A percentile compares a stretch with the other conserved stretches of the same genome.
Evolutionary conservation across 2,888 invertebrate species (phyloP).

Genomic region (Andrena praecox): DNA sequence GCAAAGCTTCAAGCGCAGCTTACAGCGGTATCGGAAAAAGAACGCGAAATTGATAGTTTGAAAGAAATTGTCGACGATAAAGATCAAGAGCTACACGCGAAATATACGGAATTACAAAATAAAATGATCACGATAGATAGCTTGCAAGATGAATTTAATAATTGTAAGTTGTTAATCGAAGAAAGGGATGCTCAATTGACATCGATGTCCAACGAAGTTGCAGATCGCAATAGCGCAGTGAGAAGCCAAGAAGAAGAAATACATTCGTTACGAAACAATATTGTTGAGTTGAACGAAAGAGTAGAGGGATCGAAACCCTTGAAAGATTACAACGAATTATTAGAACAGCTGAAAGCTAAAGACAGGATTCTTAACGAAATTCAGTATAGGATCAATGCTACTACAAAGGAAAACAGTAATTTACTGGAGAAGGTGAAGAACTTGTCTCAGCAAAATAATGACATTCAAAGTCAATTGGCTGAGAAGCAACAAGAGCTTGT

Average conservation of each 20-base stretch:
- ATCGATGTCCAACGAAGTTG: constrained; percentile 70
- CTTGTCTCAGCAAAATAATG: constrained; percentile 72
- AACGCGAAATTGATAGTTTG: constrained; percentile 76
- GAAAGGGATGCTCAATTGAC: constrained; percentile 86
- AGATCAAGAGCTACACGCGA: constrained; percentile 83
- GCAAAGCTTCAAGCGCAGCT: constrained; percentile 72
- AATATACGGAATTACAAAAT: constrained; percentile 72
- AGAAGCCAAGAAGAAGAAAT: constrained; percentile 70
- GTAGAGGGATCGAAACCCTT: constrained; percentile 86
- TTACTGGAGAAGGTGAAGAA: constrained; percentile 84
- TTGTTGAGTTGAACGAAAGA: constrained; percentile 72
- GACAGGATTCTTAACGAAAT: constrained; percentile 83
- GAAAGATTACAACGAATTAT: constrained; percentile 87
- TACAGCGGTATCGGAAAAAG: constrained; percentile 62
- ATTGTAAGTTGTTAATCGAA: constrained; percentile 85
- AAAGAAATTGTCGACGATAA: constrained; percentile 85
- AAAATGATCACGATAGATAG: constrained; percentile 75
- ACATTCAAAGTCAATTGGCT: constrained; percentile 60
- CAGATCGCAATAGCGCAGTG: constrained; percentile 56
- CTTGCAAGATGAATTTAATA: constrained; percentile 85
- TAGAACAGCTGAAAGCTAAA: constrained; percentile 86
- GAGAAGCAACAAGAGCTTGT: constrained; percentile 85
- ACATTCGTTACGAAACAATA: constrained; percentile 56
- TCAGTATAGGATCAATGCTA: constrained; percentile 62
- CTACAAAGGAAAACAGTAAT: constrained; percentile 61